A percentile compares a stretch with the other conserved stretches of the same genome.
Evolutionary conservation across 1,140 invertebrate species (phyloP).

Genomic region (Cephus cinctus): DNA sequence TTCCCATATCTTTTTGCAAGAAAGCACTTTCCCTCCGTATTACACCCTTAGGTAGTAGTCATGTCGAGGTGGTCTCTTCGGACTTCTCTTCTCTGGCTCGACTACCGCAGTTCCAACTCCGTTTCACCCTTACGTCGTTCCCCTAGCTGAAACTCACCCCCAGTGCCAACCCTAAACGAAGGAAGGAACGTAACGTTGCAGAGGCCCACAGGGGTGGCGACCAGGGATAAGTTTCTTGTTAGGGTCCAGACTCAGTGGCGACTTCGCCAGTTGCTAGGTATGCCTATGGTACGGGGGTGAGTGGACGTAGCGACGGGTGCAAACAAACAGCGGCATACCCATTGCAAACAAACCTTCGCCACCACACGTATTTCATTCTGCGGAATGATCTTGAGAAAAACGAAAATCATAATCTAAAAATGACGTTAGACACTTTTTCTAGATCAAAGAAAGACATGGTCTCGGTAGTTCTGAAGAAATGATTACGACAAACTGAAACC

Average conservation of each 20-base stretch:
- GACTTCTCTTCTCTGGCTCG: conserved; percentile 2
- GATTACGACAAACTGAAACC: too few relatives aligned
- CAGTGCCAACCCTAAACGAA: background rate
- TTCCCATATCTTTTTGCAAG: conserved; percentile 28
- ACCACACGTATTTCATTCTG: too few relatives aligned
- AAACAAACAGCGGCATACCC: background rate
- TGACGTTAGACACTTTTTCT: too few relatives aligned
- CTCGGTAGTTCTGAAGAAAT: too few relatives aligned
- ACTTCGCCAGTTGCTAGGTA: conserved; percentile 25
- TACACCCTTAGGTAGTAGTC: conserved; percentile 35
- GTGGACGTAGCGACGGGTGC: background rate
- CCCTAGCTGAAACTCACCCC: too few relatives aligned
- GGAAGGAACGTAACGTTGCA: conserved; percentile 11
- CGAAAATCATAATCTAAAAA: too few relatives aligned
- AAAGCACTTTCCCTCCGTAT: conserved; percentile 14
- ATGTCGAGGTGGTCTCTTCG: background rate
- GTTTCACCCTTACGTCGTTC: too few relatives aligned
- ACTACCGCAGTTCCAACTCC: too few relatives aligned
- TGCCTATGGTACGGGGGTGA: background rate
- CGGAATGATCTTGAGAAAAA: too few relatives aligned
- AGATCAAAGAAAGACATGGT: too few relatives aligned
- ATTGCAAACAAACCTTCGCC: background rate
- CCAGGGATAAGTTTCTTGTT: conserved; percentile 50
- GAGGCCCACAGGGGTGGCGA: conserved; percentile 16
- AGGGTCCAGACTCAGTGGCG: conserved; percentile 53